Conservation (phyloP, 2,113 vertebrate genomes). For the Thalassarche chlororhynchos region DNA sequence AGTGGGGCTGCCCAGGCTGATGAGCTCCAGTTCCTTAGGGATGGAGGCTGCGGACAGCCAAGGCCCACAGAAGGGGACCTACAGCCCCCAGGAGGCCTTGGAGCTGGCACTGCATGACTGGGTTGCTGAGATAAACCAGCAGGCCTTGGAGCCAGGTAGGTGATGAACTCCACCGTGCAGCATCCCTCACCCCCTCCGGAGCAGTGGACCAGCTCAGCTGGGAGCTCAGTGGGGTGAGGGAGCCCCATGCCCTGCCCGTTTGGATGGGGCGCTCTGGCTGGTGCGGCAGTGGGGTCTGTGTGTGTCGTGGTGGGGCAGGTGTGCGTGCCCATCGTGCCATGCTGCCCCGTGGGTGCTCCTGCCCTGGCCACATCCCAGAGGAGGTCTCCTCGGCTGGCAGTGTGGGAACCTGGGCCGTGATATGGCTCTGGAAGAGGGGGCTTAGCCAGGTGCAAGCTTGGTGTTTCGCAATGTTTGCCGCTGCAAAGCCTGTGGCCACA, state of each 20-base stretch:
- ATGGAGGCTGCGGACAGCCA: neutral
- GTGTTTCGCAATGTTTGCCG: neutral
- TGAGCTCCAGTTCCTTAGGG: neutral
- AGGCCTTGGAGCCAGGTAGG: slow-evolving; percentile 81
- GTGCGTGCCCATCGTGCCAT: rapidly evolving
- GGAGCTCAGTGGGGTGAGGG: neutral
- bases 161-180: rapidly evolving
- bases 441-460: neutral
- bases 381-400: neutral
- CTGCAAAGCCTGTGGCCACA: neutral
- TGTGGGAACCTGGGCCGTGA: neutral
- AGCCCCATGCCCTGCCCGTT: neutral
- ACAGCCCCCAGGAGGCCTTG: slow-evolving; percentile 81
- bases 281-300: neutral
- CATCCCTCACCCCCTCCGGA: neutral
- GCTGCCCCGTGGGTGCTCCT: neutral
- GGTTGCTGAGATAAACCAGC: slow-evolving; percentile 82
- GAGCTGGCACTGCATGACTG: slow-evolving; percentile 80
- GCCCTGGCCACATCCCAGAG: neutral
- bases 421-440: neutral
- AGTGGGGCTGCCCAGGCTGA: neutral
- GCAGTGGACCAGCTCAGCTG: rapidly evolving
- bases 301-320: neutral
- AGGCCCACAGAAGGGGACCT: slow-evolving; percentile 27
- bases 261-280: neutral